Evolutionary conservation across 2,113 vertebrate genomes (phyloP).

Genomic region (Megaceryle maxima): DNA sequence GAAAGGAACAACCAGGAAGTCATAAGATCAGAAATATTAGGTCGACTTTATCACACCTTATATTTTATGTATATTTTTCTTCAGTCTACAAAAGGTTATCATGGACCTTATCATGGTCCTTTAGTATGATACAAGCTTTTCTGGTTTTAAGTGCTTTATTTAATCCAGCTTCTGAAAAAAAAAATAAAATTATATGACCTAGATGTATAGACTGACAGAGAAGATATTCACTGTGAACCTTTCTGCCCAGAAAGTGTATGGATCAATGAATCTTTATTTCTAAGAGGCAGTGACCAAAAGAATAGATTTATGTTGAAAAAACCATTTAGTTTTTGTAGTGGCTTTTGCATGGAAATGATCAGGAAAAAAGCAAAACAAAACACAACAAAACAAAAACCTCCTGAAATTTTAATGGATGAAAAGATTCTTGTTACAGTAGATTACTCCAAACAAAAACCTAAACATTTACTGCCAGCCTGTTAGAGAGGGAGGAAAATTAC

Average conservation of each 20-base stretch:
- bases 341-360: not conserved
- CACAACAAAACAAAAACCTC: not conserved
- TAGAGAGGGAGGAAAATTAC: not conserved
- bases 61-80: slow-evolving; percentile 9
- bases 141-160: not conserved
- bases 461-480: not conserved
- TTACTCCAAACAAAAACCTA: not conserved
- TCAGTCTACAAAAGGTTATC: not conserved
- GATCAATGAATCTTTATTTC: not conserved
- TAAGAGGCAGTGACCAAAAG: not conserved
- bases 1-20: slow-evolving; percentile 47
- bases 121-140: not conserved
- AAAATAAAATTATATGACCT: not conserved
- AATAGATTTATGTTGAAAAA: not conserved
- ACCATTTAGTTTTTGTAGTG: not conserved
- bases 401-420: not conserved
- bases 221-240: not conserved
- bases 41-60: slow-evolving; percentile 7
- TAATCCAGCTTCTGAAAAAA: not conserved
- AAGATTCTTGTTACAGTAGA: not conserved
- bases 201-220: not conserved
- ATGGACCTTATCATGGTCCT: not conserved
- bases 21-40: slow-evolving; percentile 48
- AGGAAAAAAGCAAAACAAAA: slow-evolving; percentile 1
- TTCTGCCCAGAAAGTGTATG: not conserved